Percentiles rank a stretch among this genome's conserved stretches.
Evolutionary conservation across 2,888 invertebrate species (phyloP).

Genomic region (Acleris sparsana): DNA sequence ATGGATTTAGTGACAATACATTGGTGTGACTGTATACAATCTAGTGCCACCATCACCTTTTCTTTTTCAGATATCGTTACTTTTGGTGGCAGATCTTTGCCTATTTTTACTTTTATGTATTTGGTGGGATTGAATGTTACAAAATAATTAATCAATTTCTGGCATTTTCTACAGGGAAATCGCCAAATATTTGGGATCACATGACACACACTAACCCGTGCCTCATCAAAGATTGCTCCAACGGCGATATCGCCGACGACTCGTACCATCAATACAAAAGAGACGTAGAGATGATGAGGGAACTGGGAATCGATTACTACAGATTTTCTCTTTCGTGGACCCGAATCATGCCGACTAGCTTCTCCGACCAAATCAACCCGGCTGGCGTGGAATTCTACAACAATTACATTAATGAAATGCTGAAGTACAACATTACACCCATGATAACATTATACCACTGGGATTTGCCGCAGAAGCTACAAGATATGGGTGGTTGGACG

Average conservation of each 20-base stretch:
- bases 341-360: constrained; percentile 84
- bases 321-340: constrained; percentile 86
- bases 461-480: constrained; percentile 76
- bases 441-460: constrained; percentile 79
- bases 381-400: constrained; percentile 85
- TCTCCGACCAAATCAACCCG: constrained; percentile 77
- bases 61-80: no score
- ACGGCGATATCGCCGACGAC: constrained; percentile 83
- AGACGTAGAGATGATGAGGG: constrained; percentile 72
- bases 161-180: constrained; percentile 65
- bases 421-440: constrained; percentile 83
- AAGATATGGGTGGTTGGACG: constrained; percentile 78
- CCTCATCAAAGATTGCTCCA: constrained; percentile 75
- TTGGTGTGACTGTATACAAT: no score
- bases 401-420: constrained; percentile 82
- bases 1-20: no score
- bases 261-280: constrained; percentile 84
- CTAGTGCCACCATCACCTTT: no score
- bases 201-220: constrained; percentile 75
- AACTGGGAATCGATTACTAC: constrained; percentile 76
- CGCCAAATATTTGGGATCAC: constrained; percentile 85
- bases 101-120: no score
- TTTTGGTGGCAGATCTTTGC: no score
- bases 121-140: no score
- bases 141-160: no score